Evolutionary conservation across 2,113 vertebrate species (phyloP).

Genomic region (Malurus melanocephalus): DNA sequence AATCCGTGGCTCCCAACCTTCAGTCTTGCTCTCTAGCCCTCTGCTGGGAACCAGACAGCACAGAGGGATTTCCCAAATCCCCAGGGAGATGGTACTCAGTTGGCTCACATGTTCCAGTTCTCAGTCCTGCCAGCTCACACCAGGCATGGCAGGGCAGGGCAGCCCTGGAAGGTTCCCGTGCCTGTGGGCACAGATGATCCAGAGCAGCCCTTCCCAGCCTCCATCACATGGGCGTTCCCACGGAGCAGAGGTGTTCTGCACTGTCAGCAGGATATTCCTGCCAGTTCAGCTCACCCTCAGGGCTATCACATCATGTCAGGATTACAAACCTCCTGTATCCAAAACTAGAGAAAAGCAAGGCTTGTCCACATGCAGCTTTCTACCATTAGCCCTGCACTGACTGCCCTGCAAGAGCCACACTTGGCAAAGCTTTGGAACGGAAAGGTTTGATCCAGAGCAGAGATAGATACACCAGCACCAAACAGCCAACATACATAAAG

Average conservation of each 20-base stretch:
- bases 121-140: not conserved
- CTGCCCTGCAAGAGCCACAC: not conserved
- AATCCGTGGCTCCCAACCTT: not conserved
- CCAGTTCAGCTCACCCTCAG: not conserved
- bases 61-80: not conserved
- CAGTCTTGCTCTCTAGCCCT: not conserved
- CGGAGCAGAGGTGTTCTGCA: not conserved
- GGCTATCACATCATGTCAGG: not conserved
- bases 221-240: fast-evolving
- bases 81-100: not conserved
- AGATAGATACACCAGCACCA: not conserved
- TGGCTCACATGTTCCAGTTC: not conserved
- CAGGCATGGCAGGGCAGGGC: not conserved
- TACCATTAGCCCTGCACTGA: not conserved
- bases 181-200: not conserved
- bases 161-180: not conserved
- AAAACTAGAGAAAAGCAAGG: not conserved
- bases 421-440: not conserved
- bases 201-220: not conserved
- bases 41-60: not conserved
- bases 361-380: not conserved
- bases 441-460: not conserved
- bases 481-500: not conserved
- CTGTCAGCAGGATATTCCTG: not conserved
- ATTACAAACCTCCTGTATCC: not conserved